Base-by-base conservation (phyloP, 2,888 invertebrate genomes). In the Orchestes rusci region DNA sequence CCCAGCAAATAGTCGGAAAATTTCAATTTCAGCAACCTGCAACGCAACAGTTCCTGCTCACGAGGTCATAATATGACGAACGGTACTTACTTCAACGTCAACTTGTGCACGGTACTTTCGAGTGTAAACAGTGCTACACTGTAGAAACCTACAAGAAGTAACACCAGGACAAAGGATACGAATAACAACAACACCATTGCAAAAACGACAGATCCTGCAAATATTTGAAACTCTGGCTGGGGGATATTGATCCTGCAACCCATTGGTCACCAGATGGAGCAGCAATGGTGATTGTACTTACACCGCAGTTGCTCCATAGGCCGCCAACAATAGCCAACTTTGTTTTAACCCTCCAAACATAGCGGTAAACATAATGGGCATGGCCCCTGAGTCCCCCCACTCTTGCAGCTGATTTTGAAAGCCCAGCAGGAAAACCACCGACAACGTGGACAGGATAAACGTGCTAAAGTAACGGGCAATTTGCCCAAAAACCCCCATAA, bases 91-190 rank as follows among this genome's bases (percentile, higher is more conserved):
- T 77, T 80, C 48, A 82, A 73, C 7, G 80, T 67, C 37, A 83
- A 60, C 58, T 78, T 75, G 64, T 84, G 80, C 2, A 80, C 75
- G 3, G 84, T 70, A 43, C 84, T 82, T 37, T 85, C 85, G 32
- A 80, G 79, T 53, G 80, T 76, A 43, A 82, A 71, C 59, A 86
- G 73, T 0, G 74, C 68, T 10, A 70, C 65, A 52, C 80, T 70
- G 18, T 77, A 61, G 1, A 62, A 70, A 12, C 77, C 66, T 0
- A 76, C 74, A 3, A 73, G 58, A 1, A 80, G 55, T 54, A 77
- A 74, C 3, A 79, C 56, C 12, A 81, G 59, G 2, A 80, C 79
- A 47, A 82, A 65, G 1, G 80, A 76, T 0, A 76, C 73, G 58
- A 78, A 71, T 61, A 81, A 84, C 2, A 80, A 67, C 2, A 79